phyloP scores from a whole-genome alignment of 2,888 invertebrate species.

The Drosophila pegasa region DNA sequence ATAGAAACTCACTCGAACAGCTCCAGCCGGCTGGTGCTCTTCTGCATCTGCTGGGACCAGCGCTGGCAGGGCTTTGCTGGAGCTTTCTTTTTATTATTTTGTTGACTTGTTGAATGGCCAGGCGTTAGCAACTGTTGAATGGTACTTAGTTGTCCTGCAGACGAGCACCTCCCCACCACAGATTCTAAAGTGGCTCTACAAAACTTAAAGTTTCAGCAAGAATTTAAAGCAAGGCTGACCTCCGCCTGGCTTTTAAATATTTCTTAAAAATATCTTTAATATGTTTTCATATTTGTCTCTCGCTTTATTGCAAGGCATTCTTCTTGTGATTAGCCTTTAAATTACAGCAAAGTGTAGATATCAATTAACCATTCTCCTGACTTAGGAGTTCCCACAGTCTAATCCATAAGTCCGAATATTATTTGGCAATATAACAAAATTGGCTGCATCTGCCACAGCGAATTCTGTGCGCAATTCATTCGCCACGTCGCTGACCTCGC shows the following conservation, averaged over 20 bases:
- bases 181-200: slow-evolving; percentile 19
- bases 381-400: slow-evolving; percentile 47
- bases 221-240: background rate
- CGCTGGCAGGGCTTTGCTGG: slow-evolving; percentile 25
- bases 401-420: slow-evolving; percentile 11
- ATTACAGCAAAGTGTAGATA: slow-evolving; percentile 10
- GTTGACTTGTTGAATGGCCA: slow-evolving; percentile 74
- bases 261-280: too few species aligned
- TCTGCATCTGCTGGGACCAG: slow-evolving; percentile 15
- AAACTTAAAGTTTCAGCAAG: background rate
- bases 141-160: slow-evolving; percentile 37
- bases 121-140: slow-evolving; percentile 66
- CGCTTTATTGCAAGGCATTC: background rate
- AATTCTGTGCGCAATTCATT: slow-evolving; percentile 42
- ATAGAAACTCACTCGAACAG: slow-evolving; percentile 73
- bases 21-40: slow-evolving; percentile 49
- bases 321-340: slow-evolving; percentile 1
- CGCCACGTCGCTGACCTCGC: slow-evolving; percentile 71
- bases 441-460: slow-evolving; percentile 37
- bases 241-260: background rate
- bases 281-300: background rate
- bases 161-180: background rate
- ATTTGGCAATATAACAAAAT: slow-evolving; percentile 41
- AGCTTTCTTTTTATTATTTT: slow-evolving; percentile 58
- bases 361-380: slow-evolving; percentile 42